Base-by-base conservation (phyloP, 2,113 vertebrate species). In the Bucco capensis region DNA sequence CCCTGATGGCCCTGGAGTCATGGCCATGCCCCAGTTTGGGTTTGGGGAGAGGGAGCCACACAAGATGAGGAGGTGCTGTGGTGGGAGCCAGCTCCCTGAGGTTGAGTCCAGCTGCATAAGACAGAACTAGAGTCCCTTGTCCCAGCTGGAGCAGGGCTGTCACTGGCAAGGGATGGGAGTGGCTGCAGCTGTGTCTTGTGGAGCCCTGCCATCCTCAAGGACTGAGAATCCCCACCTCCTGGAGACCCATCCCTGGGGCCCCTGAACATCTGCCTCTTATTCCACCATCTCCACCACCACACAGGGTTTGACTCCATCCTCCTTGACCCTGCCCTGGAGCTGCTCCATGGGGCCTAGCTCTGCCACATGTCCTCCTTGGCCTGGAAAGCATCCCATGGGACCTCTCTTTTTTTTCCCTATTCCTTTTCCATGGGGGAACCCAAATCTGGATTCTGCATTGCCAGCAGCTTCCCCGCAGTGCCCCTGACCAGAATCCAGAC, bases 61-160 rank as follows among this genome's bases (percentile, higher is more conserved):
- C 3, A 12, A 1, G 4, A 2, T 0, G 0, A 28, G 12, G 31
- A 9, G 12, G 31, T 58, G 71, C 44, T 67, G 7, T 7, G 2
- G 54, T 23, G 19, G 53, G 53, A 75, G 50, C 13, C 22, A 28
- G 7, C 15, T 67, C 38, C 30, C 42, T 5, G 3, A 54, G 33
- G 8, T 28, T 0, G 1, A 57, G 27, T 33, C 25, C 8, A 9
- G 18, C 9, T 23, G 6, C 2, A 1, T 17, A 37, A 47, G 24
- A 61, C 25, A 57, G 42, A n/a, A 54, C 14, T 42, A 10, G 62
- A 12, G 10, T 51, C 35, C 76, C 38, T 27, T 31, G 53, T 71
- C 24, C 30, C 24, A 7, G 5, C 44, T 49, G 38, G 42, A 33
- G 44, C 47, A 17, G 19, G 27, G 25, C 16, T 35, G 5, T 49